phyloP scores from a whole-genome alignment of 2,797 vertebrate genomes.

The Pseudochirops corinnae region DNA sequence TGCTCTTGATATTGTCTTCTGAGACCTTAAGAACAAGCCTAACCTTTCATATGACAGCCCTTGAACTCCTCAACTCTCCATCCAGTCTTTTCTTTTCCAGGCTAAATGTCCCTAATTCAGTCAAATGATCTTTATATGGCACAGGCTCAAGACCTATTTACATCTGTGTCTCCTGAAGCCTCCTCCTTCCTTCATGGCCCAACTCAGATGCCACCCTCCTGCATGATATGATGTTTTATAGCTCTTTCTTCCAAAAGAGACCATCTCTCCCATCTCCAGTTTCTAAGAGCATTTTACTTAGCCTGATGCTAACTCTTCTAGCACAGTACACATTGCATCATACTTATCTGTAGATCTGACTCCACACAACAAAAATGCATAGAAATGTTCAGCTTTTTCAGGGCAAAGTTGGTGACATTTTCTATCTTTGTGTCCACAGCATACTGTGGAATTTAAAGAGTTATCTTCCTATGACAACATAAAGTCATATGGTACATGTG shows the following conservation, averaged over 20 bases:
- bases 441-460: neutral
- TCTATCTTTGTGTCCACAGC: neutral
- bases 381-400: neutral
- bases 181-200: neutral
- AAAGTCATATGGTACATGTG: too few species aligned
- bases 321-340: neutral
- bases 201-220: neutral
- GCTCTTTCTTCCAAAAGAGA: neutral
- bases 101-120: neutral
- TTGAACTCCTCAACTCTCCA: neutral
- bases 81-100: neutral
- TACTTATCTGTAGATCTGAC: neutral
- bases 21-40: neutral
- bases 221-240: neutral
- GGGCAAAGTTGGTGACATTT: neutral
- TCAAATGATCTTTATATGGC: neutral
- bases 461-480: too few species aligned
- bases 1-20: neutral
- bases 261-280: neutral
- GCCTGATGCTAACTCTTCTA: neutral
- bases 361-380: neutral
- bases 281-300: neutral
- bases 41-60: neutral
- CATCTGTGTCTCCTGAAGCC: neutral
- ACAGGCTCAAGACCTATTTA: neutral